Conservation (phyloP, 1,140 invertebrate genomes). For the Pseudomyrmex flavicornis region DNA sequence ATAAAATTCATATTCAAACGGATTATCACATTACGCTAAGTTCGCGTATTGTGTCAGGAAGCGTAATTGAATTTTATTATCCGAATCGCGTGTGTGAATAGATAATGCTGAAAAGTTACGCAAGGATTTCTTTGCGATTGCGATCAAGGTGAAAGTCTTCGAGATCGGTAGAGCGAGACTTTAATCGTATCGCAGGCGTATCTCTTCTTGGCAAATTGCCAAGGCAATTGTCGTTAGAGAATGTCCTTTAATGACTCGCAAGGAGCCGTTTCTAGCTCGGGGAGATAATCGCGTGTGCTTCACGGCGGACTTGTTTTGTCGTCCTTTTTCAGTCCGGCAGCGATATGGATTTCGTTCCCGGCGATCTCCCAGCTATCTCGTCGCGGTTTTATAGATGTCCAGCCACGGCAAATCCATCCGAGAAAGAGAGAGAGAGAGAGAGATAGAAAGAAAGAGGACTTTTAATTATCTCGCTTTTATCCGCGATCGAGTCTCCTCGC, state of each 20-base stretch:
- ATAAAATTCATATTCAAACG: no score
- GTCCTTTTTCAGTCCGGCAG: constrained; percentile 33
- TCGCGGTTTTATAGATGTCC: not conserved
- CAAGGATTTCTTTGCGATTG: constrained; percentile 65
- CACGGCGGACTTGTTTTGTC: not conserved
- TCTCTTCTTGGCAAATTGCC: constrained; percentile 60
- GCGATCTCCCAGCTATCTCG: constrained; percentile 3
- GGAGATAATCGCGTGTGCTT: constrained; percentile 48
- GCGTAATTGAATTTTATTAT: not conserved
- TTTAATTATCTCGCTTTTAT: constrained; percentile 52
- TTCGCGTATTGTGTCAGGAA: no score
- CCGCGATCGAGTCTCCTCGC: not conserved
- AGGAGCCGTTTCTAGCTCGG: constrained; percentile 18
- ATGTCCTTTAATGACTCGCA: constrained; percentile 66
- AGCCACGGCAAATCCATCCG: not conserved
- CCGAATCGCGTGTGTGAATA: constrained; percentile 62
- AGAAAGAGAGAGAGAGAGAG: not conserved
- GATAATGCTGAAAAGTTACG: constrained; percentile 70
- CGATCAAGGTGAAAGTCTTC: constrained; percentile 74
- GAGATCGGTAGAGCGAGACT: constrained; percentile 66
- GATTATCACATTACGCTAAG: not conserved
- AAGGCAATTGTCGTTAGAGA: constrained; percentile 52
- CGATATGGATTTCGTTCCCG: constrained; percentile 18
- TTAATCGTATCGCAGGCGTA: constrained; percentile 51
- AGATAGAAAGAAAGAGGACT: not conserved